These are phyloP conservation scores for Cheilosia urbana DNA, from an alignment of 2,888 invertebrate species.

Conservation along the genomic window DNA sequence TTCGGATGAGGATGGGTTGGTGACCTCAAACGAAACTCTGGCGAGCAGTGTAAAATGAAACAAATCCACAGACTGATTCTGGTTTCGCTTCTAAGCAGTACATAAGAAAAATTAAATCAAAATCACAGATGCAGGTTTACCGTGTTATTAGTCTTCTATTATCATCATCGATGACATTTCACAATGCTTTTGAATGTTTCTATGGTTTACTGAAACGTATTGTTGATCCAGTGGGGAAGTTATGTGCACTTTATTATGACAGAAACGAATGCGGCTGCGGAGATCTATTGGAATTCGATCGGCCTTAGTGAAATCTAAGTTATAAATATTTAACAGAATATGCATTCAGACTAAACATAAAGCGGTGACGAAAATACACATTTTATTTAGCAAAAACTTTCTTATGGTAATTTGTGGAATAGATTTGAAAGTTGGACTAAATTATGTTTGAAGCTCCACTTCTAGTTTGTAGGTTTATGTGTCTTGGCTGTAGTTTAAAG, in stretches of 20 bases:
- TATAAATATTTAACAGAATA: constrained; percentile 51
- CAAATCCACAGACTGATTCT: constrained; percentile 25
- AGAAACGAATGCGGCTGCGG: constrained; percentile 7
- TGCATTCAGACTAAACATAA: constrained; percentile 26
- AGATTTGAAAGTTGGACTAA: constrained; percentile 8
- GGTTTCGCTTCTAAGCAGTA: not conserved
- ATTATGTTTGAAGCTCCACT: not conserved
- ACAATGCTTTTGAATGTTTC: no score
- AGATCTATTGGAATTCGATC: constrained; percentile 23
- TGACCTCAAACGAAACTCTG: constrained; percentile 51
- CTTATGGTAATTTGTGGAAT: constrained; percentile 57
- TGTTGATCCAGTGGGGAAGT: not conserved
- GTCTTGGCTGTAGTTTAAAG: no score
- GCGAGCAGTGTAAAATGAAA: constrained; percentile 37
- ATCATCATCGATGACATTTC: constrained; percentile 15
- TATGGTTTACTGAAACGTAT: not conserved
- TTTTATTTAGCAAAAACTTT: constrained; percentile 56
- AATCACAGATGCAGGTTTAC: constrained; percentile 21
- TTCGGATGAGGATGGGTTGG: constrained; percentile 49
- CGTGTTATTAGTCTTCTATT: constrained; percentile 18
- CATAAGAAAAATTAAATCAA: not conserved
- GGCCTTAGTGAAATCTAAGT: constrained; percentile 50
- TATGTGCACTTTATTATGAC: not conserved
- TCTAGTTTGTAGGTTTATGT: no score
- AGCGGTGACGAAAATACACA: constrained; percentile 19